A percentile compares a stretch with the other conserved stretches of the same genome.
Conservation (phyloP, 2,113 vertebrate species). For the Tychaedon coryphoeus region DNA sequence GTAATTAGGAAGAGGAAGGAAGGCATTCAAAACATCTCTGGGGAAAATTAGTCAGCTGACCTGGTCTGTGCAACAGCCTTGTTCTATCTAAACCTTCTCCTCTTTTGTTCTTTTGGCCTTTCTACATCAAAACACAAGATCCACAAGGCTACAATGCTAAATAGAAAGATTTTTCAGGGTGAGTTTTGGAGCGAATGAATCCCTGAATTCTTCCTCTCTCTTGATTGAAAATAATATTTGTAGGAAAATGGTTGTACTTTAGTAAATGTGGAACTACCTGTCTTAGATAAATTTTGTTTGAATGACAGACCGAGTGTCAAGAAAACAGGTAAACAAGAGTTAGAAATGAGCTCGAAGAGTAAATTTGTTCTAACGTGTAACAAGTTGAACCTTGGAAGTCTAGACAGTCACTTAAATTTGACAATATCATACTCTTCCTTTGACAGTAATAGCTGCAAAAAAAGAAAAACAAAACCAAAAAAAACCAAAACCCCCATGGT, state of each 20-base stretch:
- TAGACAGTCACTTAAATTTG: background rate
- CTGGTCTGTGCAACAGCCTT: background rate
- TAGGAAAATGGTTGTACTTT: background rate
- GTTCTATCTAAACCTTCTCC: background rate
- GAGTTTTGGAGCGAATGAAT: background rate
- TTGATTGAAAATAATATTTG: background rate
- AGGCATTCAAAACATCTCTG: background rate
- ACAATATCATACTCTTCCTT: background rate
- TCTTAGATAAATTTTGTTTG: background rate
- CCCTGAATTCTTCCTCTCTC: background rate
- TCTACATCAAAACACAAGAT: background rate
- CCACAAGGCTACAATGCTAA: fast-evolving
- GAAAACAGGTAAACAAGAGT: background rate
- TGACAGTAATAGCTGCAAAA: background rate
- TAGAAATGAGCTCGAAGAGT: background rate
- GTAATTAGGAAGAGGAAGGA: background rate
- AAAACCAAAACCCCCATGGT: background rate
- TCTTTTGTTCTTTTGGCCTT: background rate
- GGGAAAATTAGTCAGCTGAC: background rate
- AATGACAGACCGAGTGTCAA: background rate
- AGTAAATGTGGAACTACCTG: background rate
- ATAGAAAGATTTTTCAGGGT: background rate
- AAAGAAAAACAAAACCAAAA: no score
- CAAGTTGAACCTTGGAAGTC: background rate
- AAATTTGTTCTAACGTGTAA: background rate